These are phyloP conservation scores for Heterotilapia buettikoferi DNA, from an alignment of 2,113 vertebrate genomes.

Conservation along the genomic window DNA sequence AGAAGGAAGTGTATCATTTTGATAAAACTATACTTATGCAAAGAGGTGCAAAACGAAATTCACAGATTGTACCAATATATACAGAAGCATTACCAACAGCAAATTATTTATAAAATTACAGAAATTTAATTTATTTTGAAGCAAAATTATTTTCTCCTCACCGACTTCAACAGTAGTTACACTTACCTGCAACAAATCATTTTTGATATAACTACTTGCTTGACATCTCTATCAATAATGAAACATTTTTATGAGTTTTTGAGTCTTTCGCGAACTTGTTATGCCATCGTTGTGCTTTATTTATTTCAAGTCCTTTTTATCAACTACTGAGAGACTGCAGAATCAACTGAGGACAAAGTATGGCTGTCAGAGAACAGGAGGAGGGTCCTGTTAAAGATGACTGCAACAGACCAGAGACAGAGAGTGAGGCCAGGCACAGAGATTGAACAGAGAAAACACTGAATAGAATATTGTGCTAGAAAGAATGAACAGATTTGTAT, in stretches of 20 bases:
- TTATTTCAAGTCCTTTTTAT: not conserved
- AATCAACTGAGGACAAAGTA: conserved; percentile 2
- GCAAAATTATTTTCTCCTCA: not conserved
- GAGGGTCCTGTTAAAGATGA: conserved; percentile 23
- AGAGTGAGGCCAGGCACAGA: conserved; percentile 19
- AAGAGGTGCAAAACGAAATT: not conserved
- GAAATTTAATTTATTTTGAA: not conserved
- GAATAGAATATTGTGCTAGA: conserved; percentile 33
- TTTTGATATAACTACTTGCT: not conserved
- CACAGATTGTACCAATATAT: not conserved
- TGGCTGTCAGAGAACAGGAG: conserved; percentile 6
- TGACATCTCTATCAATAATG: not conserved
- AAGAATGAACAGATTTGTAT: conserved; percentile 37
- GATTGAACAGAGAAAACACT: conserved; percentile 21
- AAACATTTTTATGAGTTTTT: conserved; percentile 2
- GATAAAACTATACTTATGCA: not conserved
- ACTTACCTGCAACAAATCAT: not conserved
- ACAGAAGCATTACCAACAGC: not conserved
- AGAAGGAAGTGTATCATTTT: not conserved
- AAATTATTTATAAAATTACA: not conserved
- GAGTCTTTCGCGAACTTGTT: not conserved
- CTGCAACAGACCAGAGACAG: conserved; percentile 9
- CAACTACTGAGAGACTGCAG: not conserved
- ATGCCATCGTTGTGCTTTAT: not conserved
- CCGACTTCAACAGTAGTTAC: not conserved